Percentiles rank a stretch among this genome's conserved stretches.
These are phyloP conservation scores for Steinernema khuongi DNA, from an alignment of 1,140 invertebrate species.

Conservation along the genomic window DNA sequence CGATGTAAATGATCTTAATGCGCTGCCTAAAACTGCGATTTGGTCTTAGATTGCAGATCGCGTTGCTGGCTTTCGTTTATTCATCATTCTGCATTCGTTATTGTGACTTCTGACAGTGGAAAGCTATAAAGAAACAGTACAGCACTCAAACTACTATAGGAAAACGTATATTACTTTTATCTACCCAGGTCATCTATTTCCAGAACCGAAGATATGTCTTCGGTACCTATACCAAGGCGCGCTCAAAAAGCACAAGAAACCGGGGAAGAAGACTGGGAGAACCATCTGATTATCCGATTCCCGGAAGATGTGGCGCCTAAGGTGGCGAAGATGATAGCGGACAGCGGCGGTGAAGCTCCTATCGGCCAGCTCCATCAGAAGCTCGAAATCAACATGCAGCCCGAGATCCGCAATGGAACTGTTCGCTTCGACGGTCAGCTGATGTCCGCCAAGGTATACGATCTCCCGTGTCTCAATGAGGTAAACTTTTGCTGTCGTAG, in stretches of 20 bases:
- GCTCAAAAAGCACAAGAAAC: conserved; percentile 6
- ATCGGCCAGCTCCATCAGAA: conserved; percentile 17
- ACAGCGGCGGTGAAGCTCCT: conserved; percentile 18
- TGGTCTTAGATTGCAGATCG: too few relatives aligned
- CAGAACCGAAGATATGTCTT: too few relatives aligned
- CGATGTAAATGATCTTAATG: too few relatives aligned
- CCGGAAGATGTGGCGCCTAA: conserved; percentile 42
- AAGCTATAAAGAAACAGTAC: too few relatives aligned
- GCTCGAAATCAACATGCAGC: conserved; percentile 38
- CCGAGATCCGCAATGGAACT: conserved; percentile 42
- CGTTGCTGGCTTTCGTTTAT: too few relatives aligned
- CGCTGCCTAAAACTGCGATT: too few relatives aligned
- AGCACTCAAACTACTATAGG: too few relatives aligned
- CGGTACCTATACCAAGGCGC: background rate
- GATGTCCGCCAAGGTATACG: conserved; percentile 46
- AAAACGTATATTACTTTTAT: too few relatives aligned
- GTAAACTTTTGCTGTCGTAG: conserved; percentile 27
- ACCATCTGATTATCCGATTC: conserved; percentile 50
- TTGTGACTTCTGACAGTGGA: too few relatives aligned
- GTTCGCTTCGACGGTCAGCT: conserved; percentile 40
- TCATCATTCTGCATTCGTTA: too few relatives aligned
- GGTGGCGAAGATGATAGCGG: conserved; percentile 24
- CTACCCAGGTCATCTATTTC: too few relatives aligned
- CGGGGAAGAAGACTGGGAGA: conserved; percentile 49
- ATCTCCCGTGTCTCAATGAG: conserved; percentile 53